Evolutionary conservation across 2,888 invertebrate genomes (phyloP), one percentile per base, ranked within the genome.

Genomic region (Mystacides longicornis): DNA sequence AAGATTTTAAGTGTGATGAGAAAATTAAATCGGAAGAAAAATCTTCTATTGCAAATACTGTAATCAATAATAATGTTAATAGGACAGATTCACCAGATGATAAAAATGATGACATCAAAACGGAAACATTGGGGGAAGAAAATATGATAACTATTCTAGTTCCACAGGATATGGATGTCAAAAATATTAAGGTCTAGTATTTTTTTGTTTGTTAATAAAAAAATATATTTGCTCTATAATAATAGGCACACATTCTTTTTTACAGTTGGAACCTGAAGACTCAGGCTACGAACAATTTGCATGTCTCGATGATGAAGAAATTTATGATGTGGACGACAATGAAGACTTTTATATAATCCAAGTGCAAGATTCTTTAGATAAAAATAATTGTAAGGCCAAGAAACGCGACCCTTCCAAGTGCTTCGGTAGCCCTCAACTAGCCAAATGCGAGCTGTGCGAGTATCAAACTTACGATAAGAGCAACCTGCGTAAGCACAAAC

Each of bases 331-430:
- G 11, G 54, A 54, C 5, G 53, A 54, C 20, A 47, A 47, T 18
- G 54, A 54, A 50, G 54, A 54, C 27, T 54, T 54, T 23, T 54
- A 54, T 45, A 54, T 54, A 2, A 54, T 54, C 11, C 54, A 54
- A 31, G 48, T 48, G 23, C 16, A 48, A 20, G 45, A 21, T 45
- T 21, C 45, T 19, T 11, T 16, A 11, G 16, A 37, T 37, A 14
- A 4, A 21, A 27, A 31, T 52, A 31, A 27, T 33, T n/a, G 31
- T n/a, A 31, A 4, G 16, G 37, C 14, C 14, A 37, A 3, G 14
- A 37, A 37, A 14, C 49, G 49, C 16, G 23, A 54, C 23, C 19
- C 18, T 4, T 2, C 5, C 20, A 3, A 7, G 14, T 3, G 3
- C 14, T 4, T 7, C 3, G 3, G 3, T 14, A 53, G 42, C 11